These are phyloP conservation scores for Aptenodytes forsteri DNA, from an alignment of 2,113 vertebrate species.

Conservation along the genomic window DNA sequence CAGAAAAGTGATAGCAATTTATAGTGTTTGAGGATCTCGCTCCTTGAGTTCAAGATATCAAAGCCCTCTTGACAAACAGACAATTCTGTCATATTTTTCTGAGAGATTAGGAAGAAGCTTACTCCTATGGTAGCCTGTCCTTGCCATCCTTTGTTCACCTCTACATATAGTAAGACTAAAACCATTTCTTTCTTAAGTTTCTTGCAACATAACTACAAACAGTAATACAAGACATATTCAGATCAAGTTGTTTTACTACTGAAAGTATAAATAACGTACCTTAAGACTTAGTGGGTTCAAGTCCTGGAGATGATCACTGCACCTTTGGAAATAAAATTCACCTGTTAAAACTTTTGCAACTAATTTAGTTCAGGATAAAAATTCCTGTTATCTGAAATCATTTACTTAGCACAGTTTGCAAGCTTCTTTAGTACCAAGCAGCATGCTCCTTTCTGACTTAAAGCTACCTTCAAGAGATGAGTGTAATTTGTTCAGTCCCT, in stretches of 20 bases:
- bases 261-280: not conserved
- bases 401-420: not conserved
- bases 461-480: not conserved
- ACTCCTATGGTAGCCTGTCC: accelerated
- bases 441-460: not conserved
- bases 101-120: not conserved
- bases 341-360: not conserved
- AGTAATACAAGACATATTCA: not conserved
- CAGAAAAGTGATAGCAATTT: not conserved
- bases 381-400: not conserved
- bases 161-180: no score
- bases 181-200: not conserved
- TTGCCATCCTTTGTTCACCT: not conserved
- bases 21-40: not conserved
- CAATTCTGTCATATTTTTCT: not conserved
- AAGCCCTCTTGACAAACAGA: not conserved
- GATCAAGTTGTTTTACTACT: not conserved
- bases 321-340: slow-evolving; percentile 27
- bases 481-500: not conserved
- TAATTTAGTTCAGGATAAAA: not conserved
- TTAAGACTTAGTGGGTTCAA: not conserved
- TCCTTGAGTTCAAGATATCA: not conserved
- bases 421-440: not conserved
- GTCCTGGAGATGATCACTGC: not conserved
- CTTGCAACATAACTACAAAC: not conserved